phyloP scores from a whole-genome alignment of 2,797 vertebrate species.

The Trachurus trachurus region DNA sequence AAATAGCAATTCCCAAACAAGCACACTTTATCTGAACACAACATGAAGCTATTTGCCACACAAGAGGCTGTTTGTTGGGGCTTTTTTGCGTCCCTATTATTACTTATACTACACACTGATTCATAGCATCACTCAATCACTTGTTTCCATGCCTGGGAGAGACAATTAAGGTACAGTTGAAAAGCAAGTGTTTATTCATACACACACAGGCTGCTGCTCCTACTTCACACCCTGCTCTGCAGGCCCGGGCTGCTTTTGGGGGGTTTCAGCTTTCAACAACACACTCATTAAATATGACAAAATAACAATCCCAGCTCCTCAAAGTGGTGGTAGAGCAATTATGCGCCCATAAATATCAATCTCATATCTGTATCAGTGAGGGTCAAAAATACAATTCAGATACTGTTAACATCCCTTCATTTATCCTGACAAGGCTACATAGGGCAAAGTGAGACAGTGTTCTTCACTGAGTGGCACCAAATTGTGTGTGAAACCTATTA shows the following conservation, averaged over 20 bases:
- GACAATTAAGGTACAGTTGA: slow-evolving; percentile 70
- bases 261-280: slow-evolving; percentile 74
- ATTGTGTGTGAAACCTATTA: no score
- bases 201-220: neutral
- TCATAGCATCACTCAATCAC: slow-evolving; percentile 34
- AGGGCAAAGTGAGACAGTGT: slow-evolving; percentile 3
- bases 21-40: neutral
- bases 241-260: slow-evolving; percentile 64
- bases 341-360: slow-evolving; percentile 61
- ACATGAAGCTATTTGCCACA: neutral
- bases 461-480: no score
- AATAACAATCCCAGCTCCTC: slow-evolving; percentile 63
- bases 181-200: slow-evolving; percentile 56
- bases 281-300: slow-evolving; percentile 76
- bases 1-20: neutral
- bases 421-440: slow-evolving; percentile 25
- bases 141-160: slow-evolving; percentile 54
- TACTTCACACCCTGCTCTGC: slow-evolving; percentile 44
- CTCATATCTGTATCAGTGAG: slow-evolving; percentile 7
- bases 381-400: slow-evolving; percentile 22
- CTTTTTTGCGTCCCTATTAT: slow-evolving; percentile 2
- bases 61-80: neutral
- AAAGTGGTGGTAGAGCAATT: slow-evolving; percentile 47
- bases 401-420: neutral
- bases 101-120: slow-evolving; percentile 2